Evolutionary conservation across 92 coral and sea anemone genomes (phyloP), one percentile per base, ranked within the genome.

Genomic region (Paramuricea clavata): DNA sequence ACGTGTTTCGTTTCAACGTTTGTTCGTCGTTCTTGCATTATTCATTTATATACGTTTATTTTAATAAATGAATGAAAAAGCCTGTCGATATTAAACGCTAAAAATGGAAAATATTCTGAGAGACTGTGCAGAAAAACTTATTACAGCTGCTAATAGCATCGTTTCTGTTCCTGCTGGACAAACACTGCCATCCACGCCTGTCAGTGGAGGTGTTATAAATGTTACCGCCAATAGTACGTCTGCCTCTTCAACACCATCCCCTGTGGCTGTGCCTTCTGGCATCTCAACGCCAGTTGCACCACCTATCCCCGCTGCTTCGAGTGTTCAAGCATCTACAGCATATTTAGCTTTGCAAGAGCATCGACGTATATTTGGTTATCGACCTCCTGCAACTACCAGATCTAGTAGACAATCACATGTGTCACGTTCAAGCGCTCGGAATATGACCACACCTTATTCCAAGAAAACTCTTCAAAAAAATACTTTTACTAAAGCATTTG

Each of bases 361-460:
- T 77, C 92, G 94, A 39, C 85, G 85, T 69, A 80, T 91, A 78
- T 84, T 88, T 85, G 87, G 87, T 59, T 91, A 87, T 74, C 87
- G 83, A 69, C 86, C 91, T 39, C 91, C 91, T 49, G 80, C 93
- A 67, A 12, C 87, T 39, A 57, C 89, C 23, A 84, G 86, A 77
- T 52, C 61, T 52, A 61, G 69, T 25, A 61, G 69, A 61, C 30
- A 21, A 21, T 21, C 13, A 9, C 30, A 26, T 9, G 31, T 21
- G 4, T 21, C 69, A 17, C 69, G 15, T 61, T 21, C 33, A 2
- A 61, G 69, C 17, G 33, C 69, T 61, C 31, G 69, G 17, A 61
- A 25, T 26, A 61, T 22, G 31, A 25, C 33, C 33, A 17, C 69
- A 61, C 69, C 69, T 1, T 61, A 61, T 61, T 2, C 69, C 1